Conservation (phyloP, 2,113 vertebrate species). For the Daphoenositta chrysoptera region DNA sequence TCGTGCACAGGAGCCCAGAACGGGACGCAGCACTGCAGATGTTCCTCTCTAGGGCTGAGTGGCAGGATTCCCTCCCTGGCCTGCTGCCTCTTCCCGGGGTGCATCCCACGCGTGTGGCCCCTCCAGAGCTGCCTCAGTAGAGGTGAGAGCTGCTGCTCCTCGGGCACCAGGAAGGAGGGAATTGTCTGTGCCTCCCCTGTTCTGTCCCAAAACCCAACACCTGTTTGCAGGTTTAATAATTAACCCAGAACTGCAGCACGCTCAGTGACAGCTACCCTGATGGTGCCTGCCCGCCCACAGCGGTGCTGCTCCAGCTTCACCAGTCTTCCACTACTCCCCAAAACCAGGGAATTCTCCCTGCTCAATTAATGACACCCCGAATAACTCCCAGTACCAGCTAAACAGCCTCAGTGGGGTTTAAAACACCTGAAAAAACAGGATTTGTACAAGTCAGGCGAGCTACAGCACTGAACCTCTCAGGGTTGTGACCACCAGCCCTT, state of each 20-base stretch:
- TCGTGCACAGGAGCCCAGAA: background rate
- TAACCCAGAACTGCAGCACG: background rate
- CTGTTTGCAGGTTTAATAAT: background rate
- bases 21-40: background rate
- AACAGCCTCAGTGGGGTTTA: background rate
- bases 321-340: background rate
- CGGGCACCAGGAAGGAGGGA: background rate
- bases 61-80: background rate
- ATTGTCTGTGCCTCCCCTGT: background rate
- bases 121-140: background rate
- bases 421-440: background rate
- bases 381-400: background rate
- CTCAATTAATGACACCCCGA: background rate
- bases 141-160: background rate
- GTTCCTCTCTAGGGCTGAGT: background rate
- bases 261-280: accelerated
- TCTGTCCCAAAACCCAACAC: background rate
- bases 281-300: background rate
- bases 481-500: background rate
- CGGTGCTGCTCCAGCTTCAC: background rate
- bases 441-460: background rate
- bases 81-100: background rate
- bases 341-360: background rate
- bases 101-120: background rate
- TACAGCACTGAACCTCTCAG: background rate